Evolutionary conservation across 2,113 vertebrate genomes (phyloP).

Genomic region (Tursiops truncatus): DNA sequence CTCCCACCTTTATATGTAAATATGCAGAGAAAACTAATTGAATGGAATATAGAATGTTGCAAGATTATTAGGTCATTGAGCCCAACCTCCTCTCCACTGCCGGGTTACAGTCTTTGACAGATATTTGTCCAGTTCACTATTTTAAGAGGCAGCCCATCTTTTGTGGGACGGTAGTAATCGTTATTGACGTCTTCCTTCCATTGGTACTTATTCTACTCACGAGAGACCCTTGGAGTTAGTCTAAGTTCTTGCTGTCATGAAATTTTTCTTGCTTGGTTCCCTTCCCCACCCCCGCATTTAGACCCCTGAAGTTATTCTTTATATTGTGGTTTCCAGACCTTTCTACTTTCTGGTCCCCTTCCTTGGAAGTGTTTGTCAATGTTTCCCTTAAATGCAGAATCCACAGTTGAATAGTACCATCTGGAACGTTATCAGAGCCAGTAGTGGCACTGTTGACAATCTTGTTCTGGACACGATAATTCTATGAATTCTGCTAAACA

Average conservation of each 20-base stretch:
- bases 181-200: background rate
- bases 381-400: background rate
- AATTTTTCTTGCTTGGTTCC: background rate
- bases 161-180: background rate
- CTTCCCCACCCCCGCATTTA: fast-evolving
- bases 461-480: background rate
- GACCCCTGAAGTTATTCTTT: background rate
- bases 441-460: background rate
- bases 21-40: background rate
- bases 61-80: background rate
- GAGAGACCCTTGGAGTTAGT: background rate
- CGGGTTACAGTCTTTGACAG: background rate
- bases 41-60: background rate
- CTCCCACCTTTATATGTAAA: background rate
- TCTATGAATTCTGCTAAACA: background rate
- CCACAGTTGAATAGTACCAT: background rate
- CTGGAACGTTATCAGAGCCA: background rate
- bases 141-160: background rate
- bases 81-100: background rate
- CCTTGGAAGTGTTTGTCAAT: background rate
- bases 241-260: background rate
- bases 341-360: background rate
- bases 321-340: background rate
- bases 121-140: background rate
- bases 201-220: background rate